Conservation (phyloP, 1,140 invertebrate species). For the Argopecten irradians region DNA sequence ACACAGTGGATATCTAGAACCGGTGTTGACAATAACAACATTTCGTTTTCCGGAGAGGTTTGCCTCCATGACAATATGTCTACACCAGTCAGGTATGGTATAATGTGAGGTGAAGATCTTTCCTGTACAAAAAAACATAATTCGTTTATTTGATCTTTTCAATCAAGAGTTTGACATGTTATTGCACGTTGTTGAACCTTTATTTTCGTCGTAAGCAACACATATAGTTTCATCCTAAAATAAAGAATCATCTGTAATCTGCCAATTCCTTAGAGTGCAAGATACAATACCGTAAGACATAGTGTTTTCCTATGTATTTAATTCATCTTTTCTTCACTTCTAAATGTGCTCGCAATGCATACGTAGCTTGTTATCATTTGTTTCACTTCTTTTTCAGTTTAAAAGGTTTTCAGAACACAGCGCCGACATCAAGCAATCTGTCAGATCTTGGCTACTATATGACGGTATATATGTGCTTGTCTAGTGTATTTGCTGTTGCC, state of each 20-base stretch:
- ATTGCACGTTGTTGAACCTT: neutral
- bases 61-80: neutral
- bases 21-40: neutral
- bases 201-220: too few species aligned
- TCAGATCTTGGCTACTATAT: conserved; percentile 84
- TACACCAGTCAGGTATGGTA: conserved; percentile 28
- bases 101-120: neutral
- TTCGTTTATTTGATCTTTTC: neutral
- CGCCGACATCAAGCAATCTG: neutral
- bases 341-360: too few species aligned
- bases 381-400: neutral
- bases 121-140: neutral
- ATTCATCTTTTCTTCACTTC: too few species aligned
- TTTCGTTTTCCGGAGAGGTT: neutral
- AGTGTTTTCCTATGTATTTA: too few species aligned
- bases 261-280: too few species aligned
- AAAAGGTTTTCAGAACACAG: neutral
- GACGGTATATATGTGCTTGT: conserved; percentile 88
- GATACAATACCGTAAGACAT: too few species aligned
- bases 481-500: conserved; percentile 89
- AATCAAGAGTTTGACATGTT: neutral
- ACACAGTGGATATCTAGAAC: conserved; percentile 79
- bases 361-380: neutral
- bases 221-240: too few species aligned
- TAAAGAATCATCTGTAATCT: too few species aligned